Evolutionary conservation across 2,113 vertebrate species (phyloP), one percentile per base, ranked within the genome.

Genomic region (Macquaria australasica): DNA sequence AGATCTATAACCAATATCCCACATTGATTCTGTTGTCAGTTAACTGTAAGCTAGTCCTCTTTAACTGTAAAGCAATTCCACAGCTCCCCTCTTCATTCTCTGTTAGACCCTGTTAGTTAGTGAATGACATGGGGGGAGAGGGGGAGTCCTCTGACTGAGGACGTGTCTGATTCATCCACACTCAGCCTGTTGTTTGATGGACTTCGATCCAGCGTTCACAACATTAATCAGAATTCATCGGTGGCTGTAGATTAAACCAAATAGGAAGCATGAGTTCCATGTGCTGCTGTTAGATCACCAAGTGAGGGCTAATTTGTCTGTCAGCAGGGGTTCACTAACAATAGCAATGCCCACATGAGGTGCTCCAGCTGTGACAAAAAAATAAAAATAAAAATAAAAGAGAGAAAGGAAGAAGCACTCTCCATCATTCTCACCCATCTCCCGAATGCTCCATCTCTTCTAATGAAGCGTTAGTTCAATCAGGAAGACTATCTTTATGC

Each of bases 121-220:
- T 5, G 37, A 37, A 37, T 37, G 37, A 37, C 37, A 37, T 37
- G 37, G 37, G 37, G 4, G 37, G 37, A 37, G 37, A 31, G 28
- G 1, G 28, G 28, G 28, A 31, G 28, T 31, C 28, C 28, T 31
- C 28, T 31, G 28, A 31, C 28, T 31, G 37, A 14, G 72, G 6
- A 48, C 0, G 10, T 48, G 6, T 69, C 15, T 8, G 68, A 83
- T 18, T 58, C 31, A 68, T 72, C 16, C 25, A 23, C 6, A 3
- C 28, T 5, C 31, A 37, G 21, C 21, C 21, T 80, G 64, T 25
- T 37, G 45, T 77, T 70, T 68, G 41, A 81, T 82, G 39, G 58
- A 41, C 39, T 85, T 86, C 12, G 28, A 73, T 86, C 63, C 20
- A 25, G 14, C 5, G 11, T 31, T 31, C 28, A 31, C 28, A 31